Evolutionary conservation across 2,888 invertebrate species (phyloP).

Genomic region (Lasioglossum malachurum): DNA sequence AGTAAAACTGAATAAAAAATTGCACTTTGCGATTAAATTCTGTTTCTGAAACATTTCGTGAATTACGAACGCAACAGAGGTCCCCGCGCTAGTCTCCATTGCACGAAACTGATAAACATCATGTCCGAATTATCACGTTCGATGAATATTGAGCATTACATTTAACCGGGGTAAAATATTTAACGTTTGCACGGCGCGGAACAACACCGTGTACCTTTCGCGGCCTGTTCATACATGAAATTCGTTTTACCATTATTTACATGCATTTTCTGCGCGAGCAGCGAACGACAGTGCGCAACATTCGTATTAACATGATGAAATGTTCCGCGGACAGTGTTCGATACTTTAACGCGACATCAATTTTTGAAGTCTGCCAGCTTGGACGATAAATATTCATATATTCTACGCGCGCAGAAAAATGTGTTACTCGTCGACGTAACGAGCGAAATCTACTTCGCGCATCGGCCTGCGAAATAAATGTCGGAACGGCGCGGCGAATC

Average conservation of each 20-base stretch:
- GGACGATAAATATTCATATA: background rate
- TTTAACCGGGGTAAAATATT: background rate
- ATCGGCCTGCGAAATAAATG: background rate
- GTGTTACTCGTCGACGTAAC: background rate
- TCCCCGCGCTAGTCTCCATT: background rate
- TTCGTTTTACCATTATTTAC: background rate
- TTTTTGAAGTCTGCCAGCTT: background rate
- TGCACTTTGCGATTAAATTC: background rate
- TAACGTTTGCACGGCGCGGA: background rate
- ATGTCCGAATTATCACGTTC: background rate
- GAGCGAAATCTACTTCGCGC: background rate
- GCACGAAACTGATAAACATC: background rate
- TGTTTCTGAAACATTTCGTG: background rate
- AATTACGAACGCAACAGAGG: background rate
- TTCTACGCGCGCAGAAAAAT: background rate
- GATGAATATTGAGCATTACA: constrained; percentile 6
- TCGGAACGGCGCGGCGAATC: background rate
- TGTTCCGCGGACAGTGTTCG: background rate
- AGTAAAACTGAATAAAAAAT: too few species aligned
- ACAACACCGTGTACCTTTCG: background rate
- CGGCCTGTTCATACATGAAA: background rate
- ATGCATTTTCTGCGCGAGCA: background rate
- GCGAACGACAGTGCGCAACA: background rate
- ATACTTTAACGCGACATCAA: background rate
- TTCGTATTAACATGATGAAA: background rate